Evolutionary conservation across 2,113 vertebrate species (phyloP), one percentile per base, ranked within the genome.

Genomic region (Silurus glanis): DNA sequence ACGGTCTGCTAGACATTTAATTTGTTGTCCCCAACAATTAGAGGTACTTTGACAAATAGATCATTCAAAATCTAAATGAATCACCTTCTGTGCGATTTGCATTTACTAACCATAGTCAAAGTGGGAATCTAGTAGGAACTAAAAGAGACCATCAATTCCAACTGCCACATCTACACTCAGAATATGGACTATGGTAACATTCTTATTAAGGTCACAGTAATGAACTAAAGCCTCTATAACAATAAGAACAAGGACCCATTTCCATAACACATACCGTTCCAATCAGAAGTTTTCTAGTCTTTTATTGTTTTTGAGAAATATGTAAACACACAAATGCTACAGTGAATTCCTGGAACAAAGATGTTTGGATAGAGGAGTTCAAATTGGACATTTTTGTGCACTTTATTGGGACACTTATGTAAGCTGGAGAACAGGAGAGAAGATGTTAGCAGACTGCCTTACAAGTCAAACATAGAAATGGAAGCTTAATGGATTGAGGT

Each of bases 61-160:
- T 69, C 14, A 37, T n/a, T 51, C 53, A 21, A 80, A 71, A 59
- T 80, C 53, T 55, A 84, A 87, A 79, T 79, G 0, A 58, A 37
- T 56, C 66, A 47, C 59, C 21, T 56, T 4, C 25, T 72, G 23
- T 9, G 51, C 0, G 1, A 74, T 87, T 83, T 87, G 61, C 58
- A 82, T 81, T 72, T 81, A 58, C 79, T 82, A 74, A 67, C 74
- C 74, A 45, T 58, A 88, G 62, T 67, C 56, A 83, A 76, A 85
- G 58, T 49, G 37, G 21, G 86, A 82, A 81, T 58, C 6, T 10
- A 75, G 25, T 45, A 7, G 14, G 37, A 21, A n/a, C 58, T 64
- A 58, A 59, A 58, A 82, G 37, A 64, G 82, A 25, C 4, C 23
- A 6, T 28, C 25, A 79, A 84, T 69, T 76, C 49, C 82, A 37